These are phyloP conservation scores for Caranx ignobilis DNA, from an alignment of 2,113 vertebrate genomes.

Conservation along the genomic window DNA sequence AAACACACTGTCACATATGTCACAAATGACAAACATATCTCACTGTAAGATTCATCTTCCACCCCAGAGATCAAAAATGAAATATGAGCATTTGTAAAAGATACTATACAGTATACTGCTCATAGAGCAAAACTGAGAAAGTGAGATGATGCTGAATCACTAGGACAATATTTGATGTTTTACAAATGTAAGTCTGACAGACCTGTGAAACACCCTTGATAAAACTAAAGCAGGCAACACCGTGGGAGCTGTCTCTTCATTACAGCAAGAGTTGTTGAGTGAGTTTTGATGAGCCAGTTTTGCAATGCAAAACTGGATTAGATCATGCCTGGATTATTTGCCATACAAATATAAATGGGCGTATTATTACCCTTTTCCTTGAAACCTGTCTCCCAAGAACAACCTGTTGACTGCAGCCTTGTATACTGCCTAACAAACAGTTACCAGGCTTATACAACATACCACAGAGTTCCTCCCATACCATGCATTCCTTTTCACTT, in stretches of 20 bases:
- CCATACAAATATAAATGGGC: slow-evolving; percentile 8
- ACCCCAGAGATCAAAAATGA: too few relatives aligned
- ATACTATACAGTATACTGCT: too few relatives aligned
- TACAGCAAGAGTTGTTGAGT: slow-evolving; percentile 16
- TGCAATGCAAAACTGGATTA: slow-evolving; percentile 32
- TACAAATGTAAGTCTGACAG: neutral
- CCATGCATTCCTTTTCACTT: slow-evolving; percentile 51
- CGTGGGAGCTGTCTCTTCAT: neutral
- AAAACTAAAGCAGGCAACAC: slow-evolving; percentile 7
- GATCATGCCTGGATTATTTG: neutral
- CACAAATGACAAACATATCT: too few relatives aligned
- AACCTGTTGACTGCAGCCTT: slow-evolving; percentile 30
- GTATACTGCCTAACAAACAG: neutral
- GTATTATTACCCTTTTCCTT: neutral
- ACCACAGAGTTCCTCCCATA: slow-evolving; percentile 32
- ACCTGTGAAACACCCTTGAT: neutral
- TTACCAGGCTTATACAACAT: slow-evolving; percentile 28
- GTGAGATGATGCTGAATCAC: neutral
- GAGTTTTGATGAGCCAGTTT: neutral
- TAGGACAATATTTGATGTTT: neutral
- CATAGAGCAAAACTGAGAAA: neutral
- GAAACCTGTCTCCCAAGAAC: slow-evolving; percentile 48
- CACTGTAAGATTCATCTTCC: too few relatives aligned
- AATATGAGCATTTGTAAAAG: too few relatives aligned
- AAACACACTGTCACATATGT: too few relatives aligned